Base-by-base conservation (phyloP, 2,113 vertebrate species). In the Eretmochelys imbricata region DNA sequence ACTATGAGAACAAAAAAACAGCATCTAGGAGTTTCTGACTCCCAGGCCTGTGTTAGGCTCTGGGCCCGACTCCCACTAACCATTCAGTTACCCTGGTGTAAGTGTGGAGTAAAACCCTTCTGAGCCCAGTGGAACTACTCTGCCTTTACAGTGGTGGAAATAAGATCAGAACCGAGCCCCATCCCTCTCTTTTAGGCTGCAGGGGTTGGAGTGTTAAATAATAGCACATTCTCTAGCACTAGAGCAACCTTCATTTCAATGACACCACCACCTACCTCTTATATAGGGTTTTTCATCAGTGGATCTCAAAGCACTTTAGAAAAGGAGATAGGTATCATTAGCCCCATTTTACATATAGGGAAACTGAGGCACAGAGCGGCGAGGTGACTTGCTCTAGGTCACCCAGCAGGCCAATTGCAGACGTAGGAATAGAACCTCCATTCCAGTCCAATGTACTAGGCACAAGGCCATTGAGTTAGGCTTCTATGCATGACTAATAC, bases 141-240 rank as follows among this genome's bases (percentile, higher is more conserved):
- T 8, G 17, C n/a, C 22, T 38, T 72, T 38, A 22, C 8, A 38
- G n/a, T 20, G 10, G 35, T 20, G n/a, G 9, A 72, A 38, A 42
- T 75, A 5, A 20, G 38, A 24, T 75, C 69, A 24, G 69, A 75
- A 84, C 72, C 22, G 7, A 1, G 89, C 50, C 76, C 2, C 59
- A 1, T 78, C 81, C 55, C 1, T 84, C 1, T 1, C 24, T 53
- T 6, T 1, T 0, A 54, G 1, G 12, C 8, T 85, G 55, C 80
- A 81, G 82, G 88, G 72, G 84, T 92, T 87, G 51, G 9, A 22
- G 38, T 72, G 91, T 12, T 1, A 65, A 65, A 50, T 1, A 3
- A 65, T 83, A 92, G 89, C 92, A 82, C 13, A 11, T 31, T 16
- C 14, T 31, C 59, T 62, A 31, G 29, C 59, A 62, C 7, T 14